Conservation (phyloP, 2,113 vertebrate genomes). For the Dryoscopus gambensis region DNA sequence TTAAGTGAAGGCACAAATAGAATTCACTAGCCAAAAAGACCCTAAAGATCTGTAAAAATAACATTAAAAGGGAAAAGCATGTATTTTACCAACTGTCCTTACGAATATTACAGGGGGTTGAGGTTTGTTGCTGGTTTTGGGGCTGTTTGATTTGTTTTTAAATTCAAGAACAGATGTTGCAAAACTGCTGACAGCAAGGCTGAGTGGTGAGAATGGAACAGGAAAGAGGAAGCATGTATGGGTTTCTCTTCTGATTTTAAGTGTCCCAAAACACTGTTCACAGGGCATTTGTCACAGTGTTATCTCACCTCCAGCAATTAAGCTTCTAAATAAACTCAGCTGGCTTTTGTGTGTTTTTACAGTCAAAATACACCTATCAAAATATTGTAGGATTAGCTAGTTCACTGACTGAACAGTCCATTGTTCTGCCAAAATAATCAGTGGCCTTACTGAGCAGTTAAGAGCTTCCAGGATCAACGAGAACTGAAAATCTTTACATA, state of each 20-base stretch:
- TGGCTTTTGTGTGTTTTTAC: background rate
- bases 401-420: background rate
- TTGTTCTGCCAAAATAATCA: background rate
- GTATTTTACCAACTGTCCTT: background rate
- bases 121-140: background rate
- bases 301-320: background rate
- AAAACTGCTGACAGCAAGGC: background rate
- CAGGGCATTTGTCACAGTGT: background rate
- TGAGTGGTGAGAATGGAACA: background rate
- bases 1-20: background rate
- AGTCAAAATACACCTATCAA: background rate
- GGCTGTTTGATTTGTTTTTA: background rate
- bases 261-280: background rate
- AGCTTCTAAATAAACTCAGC: background rate
- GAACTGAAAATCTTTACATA: background rate
- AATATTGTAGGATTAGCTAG: background rate
- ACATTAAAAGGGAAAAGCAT: background rate
- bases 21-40: background rate
- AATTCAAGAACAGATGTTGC: background rate
- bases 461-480: background rate
- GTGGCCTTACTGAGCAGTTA: background rate
- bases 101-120: accelerated
- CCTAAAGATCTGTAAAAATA: background rate
- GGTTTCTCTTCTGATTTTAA: background rate
- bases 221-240: background rate